Conservation (phyloP, 30 jellyfish, hydroid and myxozoan species). For the Cassiopea xamachana region DNA sequence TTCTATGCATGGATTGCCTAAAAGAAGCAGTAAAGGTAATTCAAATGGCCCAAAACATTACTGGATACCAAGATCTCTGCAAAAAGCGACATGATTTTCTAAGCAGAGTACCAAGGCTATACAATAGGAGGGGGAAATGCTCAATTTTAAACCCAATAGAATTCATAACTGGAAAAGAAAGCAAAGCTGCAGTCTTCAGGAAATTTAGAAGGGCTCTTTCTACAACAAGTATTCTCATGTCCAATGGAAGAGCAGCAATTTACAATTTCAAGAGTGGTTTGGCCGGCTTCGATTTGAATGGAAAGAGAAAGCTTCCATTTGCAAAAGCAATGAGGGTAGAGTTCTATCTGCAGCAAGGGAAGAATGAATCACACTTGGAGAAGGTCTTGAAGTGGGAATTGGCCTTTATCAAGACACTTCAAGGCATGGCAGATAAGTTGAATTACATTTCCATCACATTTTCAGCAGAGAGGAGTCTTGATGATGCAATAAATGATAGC, state of each 20-base stretch:
- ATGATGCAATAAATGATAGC: slow-evolving; percentile 79
- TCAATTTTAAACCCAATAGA: slow-evolving; percentile 58
- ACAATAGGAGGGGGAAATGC: slow-evolving; percentile 15
- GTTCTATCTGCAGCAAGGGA: slow-evolving; percentile 42
- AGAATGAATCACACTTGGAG: background rate
- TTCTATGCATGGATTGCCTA: slow-evolving; percentile 7
- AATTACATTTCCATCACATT: slow-evolving; percentile 7
- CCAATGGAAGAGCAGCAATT: slow-evolving; percentile 75
- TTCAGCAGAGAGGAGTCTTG: slow-evolving; percentile 70
- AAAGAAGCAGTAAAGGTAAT: slow-evolving; percentile 43
- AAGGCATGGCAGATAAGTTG: background rate
- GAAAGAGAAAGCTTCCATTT: background rate
- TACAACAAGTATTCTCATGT: slow-evolving; percentile 42
- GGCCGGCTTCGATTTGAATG: slow-evolving; percentile 20
- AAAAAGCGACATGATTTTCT: slow-evolving; percentile 35
- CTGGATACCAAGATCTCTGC: slow-evolving; percentile 53
- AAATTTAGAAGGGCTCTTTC: slow-evolving; percentile 27
- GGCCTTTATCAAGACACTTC: slow-evolving; percentile 37
- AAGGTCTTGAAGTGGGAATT: slow-evolving; percentile 55
- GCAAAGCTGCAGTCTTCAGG: background rate
- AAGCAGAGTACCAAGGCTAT: background rate
- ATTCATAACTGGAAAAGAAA: slow-evolving; percentile 23
- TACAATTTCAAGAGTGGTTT: slow-evolving; percentile 51
- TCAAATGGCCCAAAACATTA: slow-evolving; percentile 14
- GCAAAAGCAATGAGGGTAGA: slow-evolving; percentile 63